Conservation (phyloP, 2,113 vertebrate species). For the Dromas ardeola region DNA sequence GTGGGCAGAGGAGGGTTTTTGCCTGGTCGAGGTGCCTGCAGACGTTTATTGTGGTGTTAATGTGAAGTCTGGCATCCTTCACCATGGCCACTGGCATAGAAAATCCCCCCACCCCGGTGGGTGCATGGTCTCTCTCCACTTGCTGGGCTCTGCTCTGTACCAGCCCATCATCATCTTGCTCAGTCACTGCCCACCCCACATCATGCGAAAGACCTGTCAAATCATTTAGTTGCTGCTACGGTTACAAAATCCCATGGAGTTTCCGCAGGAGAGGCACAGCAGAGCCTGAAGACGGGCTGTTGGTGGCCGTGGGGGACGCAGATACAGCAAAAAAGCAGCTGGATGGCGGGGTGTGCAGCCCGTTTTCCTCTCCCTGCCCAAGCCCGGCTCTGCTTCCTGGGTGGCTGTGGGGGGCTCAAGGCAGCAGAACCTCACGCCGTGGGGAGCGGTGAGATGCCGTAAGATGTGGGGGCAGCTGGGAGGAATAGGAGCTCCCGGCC, state of each 20-base stretch:
- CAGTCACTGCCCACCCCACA: background rate
- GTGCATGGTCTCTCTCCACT: fast-evolving
- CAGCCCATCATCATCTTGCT: background rate
- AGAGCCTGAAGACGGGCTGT: background rate
- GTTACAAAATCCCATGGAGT: background rate
- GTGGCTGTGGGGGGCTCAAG: background rate
- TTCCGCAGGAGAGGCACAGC: background rate
- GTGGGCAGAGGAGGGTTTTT: background rate
- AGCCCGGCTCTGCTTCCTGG: background rate
- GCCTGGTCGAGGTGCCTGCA: background rate
- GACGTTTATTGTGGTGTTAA: background rate
- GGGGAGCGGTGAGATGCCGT: background rate
- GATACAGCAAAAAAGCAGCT: background rate
- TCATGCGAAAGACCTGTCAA: background rate
- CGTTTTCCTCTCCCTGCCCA: background rate
- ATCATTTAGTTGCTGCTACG: background rate
- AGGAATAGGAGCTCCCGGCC: background rate
- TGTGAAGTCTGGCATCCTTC: background rate
- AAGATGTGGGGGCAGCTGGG: background rate
- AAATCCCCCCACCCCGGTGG: fast-evolving
- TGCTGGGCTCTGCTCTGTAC: background rate
- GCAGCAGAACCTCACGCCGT: background rate
- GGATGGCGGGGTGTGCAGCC: fast-evolving
- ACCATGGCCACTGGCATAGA: background rate
- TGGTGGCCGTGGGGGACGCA: background rate